Conservation (phyloP, 2,797 vertebrate species). For the Parambassis ranga region DNA sequence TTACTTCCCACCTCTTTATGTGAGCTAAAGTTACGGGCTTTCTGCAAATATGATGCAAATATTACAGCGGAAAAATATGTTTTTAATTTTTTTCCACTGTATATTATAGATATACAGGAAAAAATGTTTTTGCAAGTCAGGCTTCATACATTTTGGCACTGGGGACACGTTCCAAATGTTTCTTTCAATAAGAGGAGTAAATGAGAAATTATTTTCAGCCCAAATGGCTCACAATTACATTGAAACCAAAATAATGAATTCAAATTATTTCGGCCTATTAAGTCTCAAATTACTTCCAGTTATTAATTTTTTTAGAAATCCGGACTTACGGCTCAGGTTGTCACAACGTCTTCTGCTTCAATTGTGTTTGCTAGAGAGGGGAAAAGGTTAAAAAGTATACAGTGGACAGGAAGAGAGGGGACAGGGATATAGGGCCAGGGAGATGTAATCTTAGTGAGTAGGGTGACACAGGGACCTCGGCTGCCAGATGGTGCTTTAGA, state of each 20-base stretch:
- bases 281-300: conserved; percentile 4
- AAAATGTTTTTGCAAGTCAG: no score
- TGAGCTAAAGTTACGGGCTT: no score
- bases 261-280: conserved; percentile 23
- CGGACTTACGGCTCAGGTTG: neutral
- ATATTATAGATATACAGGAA: no score
- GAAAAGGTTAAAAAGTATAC: neutral
- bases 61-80: no score
- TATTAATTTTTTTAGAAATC: conserved; percentile 36
- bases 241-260: conserved; percentile 26
- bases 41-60: no score
- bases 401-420: conserved; percentile 21
- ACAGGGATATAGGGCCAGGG: conserved; percentile 39
- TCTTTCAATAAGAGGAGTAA: neutral
- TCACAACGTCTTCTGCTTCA: neutral
- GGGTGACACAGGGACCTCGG: conserved; percentile 53
- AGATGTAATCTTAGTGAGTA: conserved; percentile 69
- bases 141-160: neutral
- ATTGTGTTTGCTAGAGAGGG: conserved; percentile 21
- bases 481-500: conserved; percentile 76
- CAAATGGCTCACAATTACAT: conserved; percentile 3
- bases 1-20: no score
- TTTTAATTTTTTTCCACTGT: no score
- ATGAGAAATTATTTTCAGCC: conserved; percentile 14
- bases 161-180: neutral